Percentiles rank a stretch among this genome's conserved stretches.
phyloP scores from a whole-genome alignment of 1,140 invertebrate genomes.

The Monomorium pharaonis region DNA sequence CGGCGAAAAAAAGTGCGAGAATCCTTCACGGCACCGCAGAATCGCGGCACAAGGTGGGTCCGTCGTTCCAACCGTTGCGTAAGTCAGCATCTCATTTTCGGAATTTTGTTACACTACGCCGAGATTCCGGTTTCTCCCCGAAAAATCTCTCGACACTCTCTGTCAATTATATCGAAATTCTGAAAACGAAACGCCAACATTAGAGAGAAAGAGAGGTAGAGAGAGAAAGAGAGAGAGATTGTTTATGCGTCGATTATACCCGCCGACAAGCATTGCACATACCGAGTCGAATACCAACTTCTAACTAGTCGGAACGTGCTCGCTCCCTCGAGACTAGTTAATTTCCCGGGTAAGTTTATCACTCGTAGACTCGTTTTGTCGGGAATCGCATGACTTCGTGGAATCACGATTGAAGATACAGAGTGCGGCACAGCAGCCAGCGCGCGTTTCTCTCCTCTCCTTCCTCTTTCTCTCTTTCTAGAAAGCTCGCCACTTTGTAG shows the following conservation, averaged over 20 bases:
- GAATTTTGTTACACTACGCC: neutral
- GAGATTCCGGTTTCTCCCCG: neutral
- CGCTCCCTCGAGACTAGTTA: constrained; percentile 45
- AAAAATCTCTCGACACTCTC: neutral
- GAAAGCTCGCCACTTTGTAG: constrained; percentile 38
- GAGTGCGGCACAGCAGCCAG: neutral
- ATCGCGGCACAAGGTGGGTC: neutral
- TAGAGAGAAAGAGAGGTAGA: no score
- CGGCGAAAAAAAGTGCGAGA: neutral
- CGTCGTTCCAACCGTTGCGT: neutral
- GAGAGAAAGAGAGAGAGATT: no score
- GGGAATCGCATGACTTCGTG: constrained; percentile 48
- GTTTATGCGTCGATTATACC: constrained; percentile 40
- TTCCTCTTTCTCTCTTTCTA: constrained; percentile 12
- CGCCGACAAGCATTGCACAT: constrained; percentile 51
- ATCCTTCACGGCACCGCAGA: neutral
- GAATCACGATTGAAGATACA: constrained; percentile 43
- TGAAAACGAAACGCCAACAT: constrained; percentile 2
- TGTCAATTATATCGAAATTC: neutral
- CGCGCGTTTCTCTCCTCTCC: neutral
- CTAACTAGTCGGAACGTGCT: constrained; percentile 35
- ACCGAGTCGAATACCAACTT: constrained; percentile 54
- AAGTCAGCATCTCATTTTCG: neutral
- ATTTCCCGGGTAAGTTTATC: constrained; percentile 51
- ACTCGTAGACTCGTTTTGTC: constrained; percentile 54